Percentiles rank a stretch among this genome's conserved stretches.
phyloP scores from a whole-genome alignment of 92 coral and sea anemone species.

The Diadumene lineata region DNA sequence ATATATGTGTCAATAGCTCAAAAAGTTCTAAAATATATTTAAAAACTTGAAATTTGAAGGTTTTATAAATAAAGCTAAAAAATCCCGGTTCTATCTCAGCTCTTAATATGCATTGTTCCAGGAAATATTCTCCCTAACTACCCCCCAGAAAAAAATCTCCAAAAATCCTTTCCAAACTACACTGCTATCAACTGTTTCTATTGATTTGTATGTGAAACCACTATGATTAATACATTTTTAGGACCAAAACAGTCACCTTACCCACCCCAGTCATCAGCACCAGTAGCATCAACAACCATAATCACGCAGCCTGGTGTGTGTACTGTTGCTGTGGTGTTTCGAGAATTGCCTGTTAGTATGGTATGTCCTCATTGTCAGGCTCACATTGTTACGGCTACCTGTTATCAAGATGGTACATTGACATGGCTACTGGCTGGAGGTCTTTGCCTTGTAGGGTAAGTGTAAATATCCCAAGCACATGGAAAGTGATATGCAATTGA shows the following conservation, averaged over 20 bases:
- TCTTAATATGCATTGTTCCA: no score
- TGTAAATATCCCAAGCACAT: no score
- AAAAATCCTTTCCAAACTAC: no score
- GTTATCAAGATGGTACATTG: constrained; percentile 84
- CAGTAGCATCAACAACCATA: constrained; percentile 66
- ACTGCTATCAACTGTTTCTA: background rate
- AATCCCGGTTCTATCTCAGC: no score
- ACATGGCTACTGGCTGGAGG: constrained; percentile 90
- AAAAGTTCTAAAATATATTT: no score
- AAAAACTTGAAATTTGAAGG: no score
- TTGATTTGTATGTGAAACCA: background rate
- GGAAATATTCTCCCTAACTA: no score
- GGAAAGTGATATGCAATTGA: no score
- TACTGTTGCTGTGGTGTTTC: constrained; percentile 60
- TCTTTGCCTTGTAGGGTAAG: constrained; percentile 83
- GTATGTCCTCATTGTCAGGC: constrained; percentile 95
- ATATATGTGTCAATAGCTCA: no score
- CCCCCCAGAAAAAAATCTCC: no score
- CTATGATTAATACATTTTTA: background rate
- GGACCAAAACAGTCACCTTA: constrained; percentile 22
- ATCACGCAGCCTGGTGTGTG: constrained; percentile 65
- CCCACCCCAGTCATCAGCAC: constrained; percentile 37
- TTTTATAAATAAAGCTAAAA: no score
- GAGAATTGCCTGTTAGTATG: constrained; percentile 94
- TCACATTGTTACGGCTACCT: constrained; percentile 81